Percentiles rank a stretch among this genome's conserved stretches.
phyloP scores from a whole-genome alignment of 2,888 invertebrate species.

The Drosophila suboccidentalis region DNA sequence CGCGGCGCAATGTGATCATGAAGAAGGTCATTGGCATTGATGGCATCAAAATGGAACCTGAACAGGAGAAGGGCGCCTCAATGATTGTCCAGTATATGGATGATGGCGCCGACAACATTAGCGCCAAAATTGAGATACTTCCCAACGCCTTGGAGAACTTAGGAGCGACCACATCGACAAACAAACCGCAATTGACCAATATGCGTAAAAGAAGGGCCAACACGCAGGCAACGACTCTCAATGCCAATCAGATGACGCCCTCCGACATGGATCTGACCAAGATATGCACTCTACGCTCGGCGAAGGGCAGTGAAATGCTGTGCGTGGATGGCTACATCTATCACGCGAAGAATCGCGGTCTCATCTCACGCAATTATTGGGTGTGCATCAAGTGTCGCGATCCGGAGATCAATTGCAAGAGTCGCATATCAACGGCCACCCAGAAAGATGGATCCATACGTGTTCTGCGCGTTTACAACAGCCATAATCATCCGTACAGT shows the following conservation, averaged over 20 bases:
- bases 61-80: slow-evolving; percentile 46
- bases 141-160: slow-evolving; percentile 43
- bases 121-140: slow-evolving; percentile 67
- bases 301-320: slow-evolving; percentile 82
- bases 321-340: slow-evolving; percentile 83
- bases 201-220: slow-evolving; percentile 46
- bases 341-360: slow-evolving; percentile 77
- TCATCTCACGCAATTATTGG: slow-evolving; percentile 81
- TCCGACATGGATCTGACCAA: slow-evolving; percentile 77
- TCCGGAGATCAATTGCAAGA: slow-evolving; percentile 76
- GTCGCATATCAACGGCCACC: slow-evolving; percentile 79
- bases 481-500: slow-evolving; percentile 74
- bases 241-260: slow-evolving; percentile 3
- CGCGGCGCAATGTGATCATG: slow-evolving; percentile 47
- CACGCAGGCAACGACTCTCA: neutral
- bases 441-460: slow-evolving; percentile 74
- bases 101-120: slow-evolving; percentile 69
- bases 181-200: slow-evolving; percentile 65
- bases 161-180: slow-evolving; percentile 26
- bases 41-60: slow-evolving; percentile 71
- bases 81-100: slow-evolving; percentile 72
- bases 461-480: slow-evolving; percentile 76
- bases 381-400: slow-evolving; percentile 82
- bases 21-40: slow-evolving; percentile 74
- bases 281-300: slow-evolving; percentile 80